Evolutionary conservation across 2,888 invertebrate species (phyloP).

Genomic region (Amaurobius ferox): DNA sequence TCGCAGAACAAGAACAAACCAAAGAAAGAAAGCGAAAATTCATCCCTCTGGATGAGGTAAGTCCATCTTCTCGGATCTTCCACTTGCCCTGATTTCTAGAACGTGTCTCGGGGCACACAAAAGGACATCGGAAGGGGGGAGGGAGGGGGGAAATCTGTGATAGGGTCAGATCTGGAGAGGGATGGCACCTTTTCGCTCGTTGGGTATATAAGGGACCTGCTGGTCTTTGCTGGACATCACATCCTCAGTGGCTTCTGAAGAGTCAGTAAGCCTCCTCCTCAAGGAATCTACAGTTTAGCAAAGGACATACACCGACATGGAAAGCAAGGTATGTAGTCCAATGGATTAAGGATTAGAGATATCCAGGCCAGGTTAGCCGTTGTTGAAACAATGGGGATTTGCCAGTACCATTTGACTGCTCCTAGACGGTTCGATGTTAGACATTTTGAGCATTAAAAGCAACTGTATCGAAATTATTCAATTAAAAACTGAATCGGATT

Average conservation of each 20-base stretch:
- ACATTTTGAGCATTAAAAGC: too few relatives aligned
- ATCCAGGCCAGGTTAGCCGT: not conserved
- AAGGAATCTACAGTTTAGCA: conserved; percentile 20
- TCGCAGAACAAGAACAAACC: not conserved
- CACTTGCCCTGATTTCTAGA: conserved; percentile 67
- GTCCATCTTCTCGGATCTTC: conserved; percentile 39
- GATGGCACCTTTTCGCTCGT: conserved; percentile 59
- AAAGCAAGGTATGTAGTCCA: conserved; percentile 55
- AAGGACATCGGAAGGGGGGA: conserved; percentile 15
- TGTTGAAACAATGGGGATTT: not conserved
- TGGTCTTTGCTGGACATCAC: conserved; percentile 53
- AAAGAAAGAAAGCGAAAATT: conserved; percentile 11
- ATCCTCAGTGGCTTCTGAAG: conserved; percentile 34
- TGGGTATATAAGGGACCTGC: conserved; percentile 47
- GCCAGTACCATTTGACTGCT: not conserved
- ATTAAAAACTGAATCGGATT: too few relatives aligned
- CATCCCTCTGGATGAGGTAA: conserved; percentile 18
- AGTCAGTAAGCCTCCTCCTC: conserved; percentile 18
- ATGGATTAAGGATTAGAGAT: not conserved
- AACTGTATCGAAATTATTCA: not conserved
- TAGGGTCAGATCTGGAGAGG: conserved; percentile 54
- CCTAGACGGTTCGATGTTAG: too few relatives aligned
- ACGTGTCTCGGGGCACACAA: conserved; percentile 51
- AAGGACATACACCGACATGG: conserved; percentile 31
- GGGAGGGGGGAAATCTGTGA: conserved; percentile 39